Percentiles rank a stretch among this genome's conserved stretches.
Conservation (phyloP, 2,888 invertebrate species). For the Acanthacorydalis orientalis region DNA sequence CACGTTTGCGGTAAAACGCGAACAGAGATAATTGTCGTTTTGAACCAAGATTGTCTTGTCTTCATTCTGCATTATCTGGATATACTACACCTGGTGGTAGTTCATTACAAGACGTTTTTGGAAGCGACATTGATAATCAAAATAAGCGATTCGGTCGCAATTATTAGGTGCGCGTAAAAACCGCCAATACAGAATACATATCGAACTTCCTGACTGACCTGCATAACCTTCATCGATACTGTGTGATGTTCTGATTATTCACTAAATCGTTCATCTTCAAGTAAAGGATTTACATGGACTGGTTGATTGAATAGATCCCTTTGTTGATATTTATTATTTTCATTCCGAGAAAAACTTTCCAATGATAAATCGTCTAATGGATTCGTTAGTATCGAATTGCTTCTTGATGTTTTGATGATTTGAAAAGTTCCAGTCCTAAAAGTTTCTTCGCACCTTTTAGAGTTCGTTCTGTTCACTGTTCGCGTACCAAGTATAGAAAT, state of each 20-base stretch:
- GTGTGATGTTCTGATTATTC: background rate
- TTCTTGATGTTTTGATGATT: slow-evolving; percentile 20
- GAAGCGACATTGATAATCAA: background rate
- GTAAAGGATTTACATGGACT: background rate
- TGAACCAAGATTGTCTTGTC: too few species aligned
- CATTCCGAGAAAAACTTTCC: slow-evolving; percentile 13
- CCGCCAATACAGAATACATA: too few species aligned
- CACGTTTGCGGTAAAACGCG: too few species aligned
- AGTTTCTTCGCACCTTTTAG: slow-evolving; percentile 29
- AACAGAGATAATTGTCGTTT: too few species aligned
- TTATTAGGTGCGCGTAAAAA: too few species aligned
- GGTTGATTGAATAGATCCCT: slow-evolving; percentile 13
- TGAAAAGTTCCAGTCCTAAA: slow-evolving; percentile 15
- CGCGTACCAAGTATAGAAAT: background rate
- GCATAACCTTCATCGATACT: background rate
- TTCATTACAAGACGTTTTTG: background rate
- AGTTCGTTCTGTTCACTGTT: too few species aligned
- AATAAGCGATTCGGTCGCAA: too few species aligned
- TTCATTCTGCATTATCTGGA: background rate
- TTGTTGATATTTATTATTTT: slow-evolving; percentile 21
- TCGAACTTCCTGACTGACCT: background rate
- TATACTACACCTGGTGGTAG: background rate
- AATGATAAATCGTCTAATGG: background rate
- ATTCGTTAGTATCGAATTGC: slow-evolving; percentile 19
- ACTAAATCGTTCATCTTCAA: background rate